These are phyloP conservation scores for Mimumesa dahlbomi DNA, from an alignment of 2,888 invertebrate genomes.

Conservation along the genomic window DNA sequence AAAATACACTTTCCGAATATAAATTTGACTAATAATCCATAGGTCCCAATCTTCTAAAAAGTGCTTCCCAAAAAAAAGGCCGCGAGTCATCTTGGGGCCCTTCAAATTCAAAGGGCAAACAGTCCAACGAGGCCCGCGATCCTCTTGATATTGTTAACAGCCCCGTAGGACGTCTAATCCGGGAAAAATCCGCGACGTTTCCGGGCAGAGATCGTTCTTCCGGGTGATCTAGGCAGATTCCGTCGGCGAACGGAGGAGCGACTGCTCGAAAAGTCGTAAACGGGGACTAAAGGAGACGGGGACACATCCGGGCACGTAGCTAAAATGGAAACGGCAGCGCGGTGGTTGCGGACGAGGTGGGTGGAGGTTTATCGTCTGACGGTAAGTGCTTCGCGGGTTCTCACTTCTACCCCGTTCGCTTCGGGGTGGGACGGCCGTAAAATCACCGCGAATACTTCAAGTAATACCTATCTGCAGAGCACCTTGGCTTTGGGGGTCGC, in stretches of 20 bases:
- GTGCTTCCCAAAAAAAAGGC: no score
- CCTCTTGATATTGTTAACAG: neutral
- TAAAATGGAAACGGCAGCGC: slow-evolving; percentile 70
- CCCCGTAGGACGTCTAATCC: neutral
- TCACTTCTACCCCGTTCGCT: slow-evolving; percentile 52
- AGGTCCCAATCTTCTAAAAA: no score
- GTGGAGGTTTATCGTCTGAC: slow-evolving; percentile 68
- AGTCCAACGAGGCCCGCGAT: no score
- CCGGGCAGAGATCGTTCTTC: slow-evolving; percentile 9
- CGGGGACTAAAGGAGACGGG: slow-evolving; percentile 51
- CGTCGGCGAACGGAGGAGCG: slow-evolving; percentile 11
- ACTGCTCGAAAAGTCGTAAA: slow-evolving; percentile 70
- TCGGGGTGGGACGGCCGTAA: slow-evolving; percentile 55
- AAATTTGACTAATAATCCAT: no score
- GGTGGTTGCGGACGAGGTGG: slow-evolving; percentile 56
- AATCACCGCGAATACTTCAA: slow-evolving; percentile 69
- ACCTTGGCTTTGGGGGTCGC: neutral
- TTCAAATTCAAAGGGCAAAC: no score
- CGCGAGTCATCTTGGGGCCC: no score
- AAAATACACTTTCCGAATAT: no score
- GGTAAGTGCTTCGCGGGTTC: slow-evolving; percentile 69
- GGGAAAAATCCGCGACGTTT: slow-evolving; percentile 1
- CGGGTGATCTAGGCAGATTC: slow-evolving; percentile 44
- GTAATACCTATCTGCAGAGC: slow-evolving; percentile 37
- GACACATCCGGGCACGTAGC: slow-evolving; percentile 62